Conservation (phyloP, 2,113 vertebrate genomes). For the Stercorarius parasiticus region DNA sequence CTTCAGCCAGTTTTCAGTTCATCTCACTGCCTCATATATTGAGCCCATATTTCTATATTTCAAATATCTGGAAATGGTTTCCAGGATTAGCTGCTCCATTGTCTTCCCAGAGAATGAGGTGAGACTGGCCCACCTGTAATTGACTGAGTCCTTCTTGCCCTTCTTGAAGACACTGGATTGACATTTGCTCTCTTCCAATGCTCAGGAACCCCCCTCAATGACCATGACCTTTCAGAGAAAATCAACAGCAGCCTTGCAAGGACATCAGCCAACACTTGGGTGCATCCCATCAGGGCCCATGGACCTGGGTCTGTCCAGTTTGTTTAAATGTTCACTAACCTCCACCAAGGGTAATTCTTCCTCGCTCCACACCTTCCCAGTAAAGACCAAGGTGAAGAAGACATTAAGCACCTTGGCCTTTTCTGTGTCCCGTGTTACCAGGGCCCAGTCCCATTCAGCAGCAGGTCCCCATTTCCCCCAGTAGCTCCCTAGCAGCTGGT, state of each 20-base stretch:
- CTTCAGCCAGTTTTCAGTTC: neutral
- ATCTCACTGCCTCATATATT: neutral
- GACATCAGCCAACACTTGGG: neutral
- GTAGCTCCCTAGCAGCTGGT: neutral
- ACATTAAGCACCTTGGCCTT: neutral
- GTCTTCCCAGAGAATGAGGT: neutral
- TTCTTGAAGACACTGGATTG: neutral
- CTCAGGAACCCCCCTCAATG: rapidly evolving
- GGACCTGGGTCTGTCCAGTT: neutral
- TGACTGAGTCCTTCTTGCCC: neutral
- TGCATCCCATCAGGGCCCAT: neutral
- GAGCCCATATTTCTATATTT: neutral
- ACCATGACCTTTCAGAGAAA: neutral
- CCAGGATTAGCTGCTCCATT: neutral
- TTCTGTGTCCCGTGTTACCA: neutral
- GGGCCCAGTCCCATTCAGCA: neutral
- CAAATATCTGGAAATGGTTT: neutral
- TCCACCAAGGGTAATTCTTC: neutral
- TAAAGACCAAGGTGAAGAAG: neutral
- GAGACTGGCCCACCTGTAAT: neutral
- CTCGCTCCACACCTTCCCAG: neutral
- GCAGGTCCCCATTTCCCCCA: neutral
- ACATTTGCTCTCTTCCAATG: neutral
- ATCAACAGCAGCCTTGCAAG: rapidly evolving
- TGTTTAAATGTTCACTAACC: neutral